Evolutionary conservation across 2,888 invertebrate species (phyloP).

Genomic region (Imbricaverruca yamaguchii): DNA sequence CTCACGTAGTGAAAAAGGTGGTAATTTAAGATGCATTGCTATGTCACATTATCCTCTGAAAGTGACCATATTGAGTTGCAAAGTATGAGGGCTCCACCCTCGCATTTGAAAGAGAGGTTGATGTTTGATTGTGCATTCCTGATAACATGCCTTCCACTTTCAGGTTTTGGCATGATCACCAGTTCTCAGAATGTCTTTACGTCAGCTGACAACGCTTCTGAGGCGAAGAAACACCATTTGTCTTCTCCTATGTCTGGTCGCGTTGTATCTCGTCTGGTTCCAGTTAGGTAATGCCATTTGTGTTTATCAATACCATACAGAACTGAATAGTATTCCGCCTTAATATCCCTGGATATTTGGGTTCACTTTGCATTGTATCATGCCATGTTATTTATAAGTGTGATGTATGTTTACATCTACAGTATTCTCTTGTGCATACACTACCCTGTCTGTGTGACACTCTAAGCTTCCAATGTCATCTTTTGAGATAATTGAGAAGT

Average conservation of each 20-base stretch:
- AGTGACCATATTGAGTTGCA: no score
- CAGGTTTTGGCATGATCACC: no score
- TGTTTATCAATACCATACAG: no score
- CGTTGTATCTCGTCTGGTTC: neutral
- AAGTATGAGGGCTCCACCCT: no score
- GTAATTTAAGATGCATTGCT: no score
- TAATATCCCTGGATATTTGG: neutral
- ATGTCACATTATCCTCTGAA: no score
- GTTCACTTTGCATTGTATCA: neutral
- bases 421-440: neutral
- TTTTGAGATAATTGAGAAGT: neutral
- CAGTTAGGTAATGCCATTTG: neutral
- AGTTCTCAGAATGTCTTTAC: neutral
- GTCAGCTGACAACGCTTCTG: neutral
- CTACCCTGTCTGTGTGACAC: neutral
- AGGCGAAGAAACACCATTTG: neutral
- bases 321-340: neutral
- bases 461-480: neutral
- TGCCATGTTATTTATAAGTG: neutral
- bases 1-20: no score
- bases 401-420: neutral
- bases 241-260: neutral
- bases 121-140: no score
- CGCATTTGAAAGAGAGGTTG: no score
- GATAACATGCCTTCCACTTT: no score